These are phyloP conservation scores for Tupiocoris notatus DNA, from an alignment of 2,888 invertebrate genomes.

Conservation along the genomic window DNA sequence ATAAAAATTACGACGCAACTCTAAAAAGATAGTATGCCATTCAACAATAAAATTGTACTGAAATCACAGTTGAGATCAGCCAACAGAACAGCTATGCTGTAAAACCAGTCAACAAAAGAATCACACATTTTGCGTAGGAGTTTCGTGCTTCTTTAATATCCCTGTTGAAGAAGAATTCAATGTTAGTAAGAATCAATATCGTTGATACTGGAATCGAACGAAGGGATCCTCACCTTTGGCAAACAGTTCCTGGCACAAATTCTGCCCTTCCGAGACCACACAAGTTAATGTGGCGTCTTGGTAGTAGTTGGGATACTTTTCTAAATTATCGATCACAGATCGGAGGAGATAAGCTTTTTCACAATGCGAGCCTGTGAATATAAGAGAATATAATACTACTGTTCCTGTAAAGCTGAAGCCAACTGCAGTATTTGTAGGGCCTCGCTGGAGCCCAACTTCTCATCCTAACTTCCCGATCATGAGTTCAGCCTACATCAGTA, in stretches of 20 bases:
- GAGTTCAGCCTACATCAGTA: too few relatives aligned
- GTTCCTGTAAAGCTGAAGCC: too few relatives aligned
- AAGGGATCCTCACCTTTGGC: constrained; percentile 59
- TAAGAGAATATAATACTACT: too few relatives aligned
- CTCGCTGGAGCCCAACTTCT: too few relatives aligned
- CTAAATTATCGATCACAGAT: constrained; percentile 86
- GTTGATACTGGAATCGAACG: background rate
- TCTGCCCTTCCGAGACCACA: constrained; percentile 72
- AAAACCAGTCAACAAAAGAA: too few relatives aligned
- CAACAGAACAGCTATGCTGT: too few relatives aligned
- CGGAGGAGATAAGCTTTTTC: constrained; percentile 85
- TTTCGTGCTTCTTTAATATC: background rate
- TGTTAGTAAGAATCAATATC: background rate
- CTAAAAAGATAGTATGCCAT: too few relatives aligned
- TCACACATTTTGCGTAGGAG: background rate
- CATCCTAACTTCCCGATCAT: too few relatives aligned
- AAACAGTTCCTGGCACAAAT: constrained; percentile 66
- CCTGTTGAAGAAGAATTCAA: background rate
- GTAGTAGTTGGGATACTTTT: constrained; percentile 80
- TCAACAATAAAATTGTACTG: too few relatives aligned
- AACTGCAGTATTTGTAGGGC: too few relatives aligned
- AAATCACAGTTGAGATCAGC: too few relatives aligned
- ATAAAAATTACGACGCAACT: too few relatives aligned
- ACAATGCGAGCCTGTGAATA: constrained; percentile 68
- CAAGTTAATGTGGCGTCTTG: constrained; percentile 77